Percentiles rank a stretch among this genome's conserved stretches.
Evolutionary conservation across 2,797 vertebrate genomes (phyloP).

Genomic region (Odontamblyopus rebecca): DNA sequence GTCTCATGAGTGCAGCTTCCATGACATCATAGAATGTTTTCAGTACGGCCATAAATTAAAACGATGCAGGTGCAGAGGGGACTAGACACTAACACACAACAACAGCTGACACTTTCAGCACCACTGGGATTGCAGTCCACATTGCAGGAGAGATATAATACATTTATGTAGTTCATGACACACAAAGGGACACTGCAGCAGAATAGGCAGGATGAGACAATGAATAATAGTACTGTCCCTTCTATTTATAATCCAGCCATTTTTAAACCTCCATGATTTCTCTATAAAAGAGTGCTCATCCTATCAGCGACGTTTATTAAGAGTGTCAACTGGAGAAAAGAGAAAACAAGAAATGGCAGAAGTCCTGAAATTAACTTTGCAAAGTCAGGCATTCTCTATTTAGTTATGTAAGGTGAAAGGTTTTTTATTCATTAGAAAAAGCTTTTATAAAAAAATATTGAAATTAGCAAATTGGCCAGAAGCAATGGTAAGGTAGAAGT

Average conservation of each 20-base stretch:
- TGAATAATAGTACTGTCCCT: conserved; percentile 13
- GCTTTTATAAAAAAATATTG: background rate
- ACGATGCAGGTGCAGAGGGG: background rate
- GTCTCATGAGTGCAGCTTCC: conserved; percentile 58
- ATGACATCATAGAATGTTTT: conserved; percentile 34
- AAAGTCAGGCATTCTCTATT: conserved; percentile 14
- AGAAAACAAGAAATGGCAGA: conserved; percentile 10
- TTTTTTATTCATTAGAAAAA: background rate
- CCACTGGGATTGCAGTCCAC: conserved; percentile 14
- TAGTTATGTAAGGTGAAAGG: background rate
- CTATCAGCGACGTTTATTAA: conserved; percentile 27
- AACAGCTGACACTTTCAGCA: conserved; percentile 9
- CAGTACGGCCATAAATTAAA: conserved; percentile 12
- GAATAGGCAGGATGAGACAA: conserved; percentile 20
- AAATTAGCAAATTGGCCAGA: background rate
- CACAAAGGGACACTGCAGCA: conserved; percentile 7
- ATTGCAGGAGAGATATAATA: conserved; percentile 8
- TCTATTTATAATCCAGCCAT: conserved; percentile 45
- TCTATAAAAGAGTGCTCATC: conserved; percentile 24
- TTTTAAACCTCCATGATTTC: conserved; percentile 25
- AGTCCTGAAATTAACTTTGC: conserved; percentile 28
- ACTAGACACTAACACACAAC: background rate
- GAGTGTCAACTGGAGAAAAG: conserved; percentile 19
- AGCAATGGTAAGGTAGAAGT: background rate
- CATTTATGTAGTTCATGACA: conserved; percentile 26